Percentiles rank a stretch among this genome's conserved stretches.
Conservation (phyloP, 2,113 vertebrate genomes). For the Acanthisitta chloris region DNA sequence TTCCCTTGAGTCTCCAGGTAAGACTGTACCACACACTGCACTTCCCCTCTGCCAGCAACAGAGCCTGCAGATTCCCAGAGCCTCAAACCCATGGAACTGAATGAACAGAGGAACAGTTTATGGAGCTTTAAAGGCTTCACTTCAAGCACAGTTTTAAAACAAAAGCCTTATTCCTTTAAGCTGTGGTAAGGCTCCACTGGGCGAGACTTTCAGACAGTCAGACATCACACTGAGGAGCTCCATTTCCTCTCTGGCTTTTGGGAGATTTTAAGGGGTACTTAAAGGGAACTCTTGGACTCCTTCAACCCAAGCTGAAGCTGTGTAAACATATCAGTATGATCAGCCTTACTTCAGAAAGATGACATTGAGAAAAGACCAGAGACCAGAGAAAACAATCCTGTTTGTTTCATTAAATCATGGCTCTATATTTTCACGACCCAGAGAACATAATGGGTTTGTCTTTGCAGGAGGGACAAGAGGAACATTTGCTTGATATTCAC, state of each 20-base stretch:
- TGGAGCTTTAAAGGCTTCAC: background rate
- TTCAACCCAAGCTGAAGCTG: background rate
- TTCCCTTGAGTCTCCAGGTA: background rate
- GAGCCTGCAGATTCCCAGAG: accelerated
- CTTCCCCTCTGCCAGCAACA: background rate
- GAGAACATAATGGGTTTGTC: background rate
- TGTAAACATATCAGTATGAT: background rate
- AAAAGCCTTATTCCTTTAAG: slow-evolving; percentile 29
- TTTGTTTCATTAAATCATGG: background rate
- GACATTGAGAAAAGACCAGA: background rate
- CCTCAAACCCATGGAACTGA: background rate
- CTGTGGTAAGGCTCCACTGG: background rate
- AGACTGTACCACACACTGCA: accelerated
- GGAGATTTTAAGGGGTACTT: background rate
- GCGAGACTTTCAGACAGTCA: background rate
- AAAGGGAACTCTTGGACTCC: slow-evolving; percentile 12
- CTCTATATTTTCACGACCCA: background rate
- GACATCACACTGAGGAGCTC: background rate
- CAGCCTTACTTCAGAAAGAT: background rate
- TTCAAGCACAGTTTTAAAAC: background rate
- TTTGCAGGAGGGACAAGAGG: background rate
- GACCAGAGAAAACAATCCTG: background rate
- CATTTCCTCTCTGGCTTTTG: slow-evolving; percentile 32
- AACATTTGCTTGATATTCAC: background rate
- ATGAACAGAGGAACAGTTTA: background rate